These are phyloP conservation scores for Acrobasis consociella DNA, from an alignment of 2,888 invertebrate genomes.

Conservation along the genomic window DNA sequence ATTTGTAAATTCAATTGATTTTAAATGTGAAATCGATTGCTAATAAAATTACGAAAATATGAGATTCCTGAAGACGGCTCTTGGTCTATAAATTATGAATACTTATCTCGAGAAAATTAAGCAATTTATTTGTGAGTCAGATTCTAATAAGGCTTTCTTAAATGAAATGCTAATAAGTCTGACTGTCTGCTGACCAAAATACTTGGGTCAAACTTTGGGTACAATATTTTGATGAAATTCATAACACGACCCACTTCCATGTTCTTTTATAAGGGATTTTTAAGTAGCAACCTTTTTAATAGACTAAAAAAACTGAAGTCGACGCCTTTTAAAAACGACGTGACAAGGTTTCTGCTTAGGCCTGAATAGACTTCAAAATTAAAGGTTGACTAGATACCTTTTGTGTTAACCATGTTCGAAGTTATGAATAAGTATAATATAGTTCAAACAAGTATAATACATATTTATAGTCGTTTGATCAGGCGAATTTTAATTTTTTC, in stretches of 20 bases:
- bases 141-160: constrained; percentile 9
- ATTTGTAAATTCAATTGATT: constrained; percentile 44
- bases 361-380: no score
- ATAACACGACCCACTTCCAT: constrained; percentile 17
- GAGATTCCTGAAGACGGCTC: constrained; percentile 7
- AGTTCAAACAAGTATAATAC: no score
- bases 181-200: constrained; percentile 18
- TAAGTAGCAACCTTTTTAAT: constrained; percentile 13
- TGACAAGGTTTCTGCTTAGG: no score
- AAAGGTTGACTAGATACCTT: no score
- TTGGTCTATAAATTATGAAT: constrained; percentile 13
- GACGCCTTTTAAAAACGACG: no score
- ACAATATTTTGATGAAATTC: constrained; percentile 19
- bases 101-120: constrained; percentile 5
- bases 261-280: constrained; percentile 4
- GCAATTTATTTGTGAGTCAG: constrained; percentile 16
- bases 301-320: neutral
- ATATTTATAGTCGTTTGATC: no score
- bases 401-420: no score
- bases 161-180: constrained; percentile 20
- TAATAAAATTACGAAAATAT: neutral
- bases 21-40: constrained; percentile 48
- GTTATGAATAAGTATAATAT: no score
- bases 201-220: constrained; percentile 4
- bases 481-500: no score